Conservation (phyloP, 2,888 invertebrate species). For the Acanthococcus lagerstroemiae region DNA sequence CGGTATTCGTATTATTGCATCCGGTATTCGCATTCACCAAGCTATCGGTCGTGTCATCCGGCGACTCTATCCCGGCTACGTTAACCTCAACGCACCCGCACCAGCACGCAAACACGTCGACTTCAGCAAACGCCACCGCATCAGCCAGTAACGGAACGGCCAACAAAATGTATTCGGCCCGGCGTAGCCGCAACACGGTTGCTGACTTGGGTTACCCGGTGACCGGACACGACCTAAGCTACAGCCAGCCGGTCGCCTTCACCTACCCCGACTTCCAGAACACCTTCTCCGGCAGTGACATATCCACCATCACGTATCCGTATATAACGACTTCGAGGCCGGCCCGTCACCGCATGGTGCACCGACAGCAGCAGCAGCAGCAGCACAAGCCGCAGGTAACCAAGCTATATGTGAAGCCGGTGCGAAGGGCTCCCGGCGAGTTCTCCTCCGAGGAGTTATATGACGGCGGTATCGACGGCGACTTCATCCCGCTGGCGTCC, state of each 20-base stretch:
- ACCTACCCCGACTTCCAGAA: slow-evolving; percentile 8
- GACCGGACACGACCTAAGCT: background rate
- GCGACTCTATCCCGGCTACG: background rate
- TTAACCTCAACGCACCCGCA: background rate
- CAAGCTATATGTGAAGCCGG: slow-evolving; percentile 6
- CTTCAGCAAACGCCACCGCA: background rate
- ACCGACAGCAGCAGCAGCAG: background rate
- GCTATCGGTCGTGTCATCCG: slow-evolving; percentile 46
- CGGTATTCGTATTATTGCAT: slow-evolving; percentile 25
- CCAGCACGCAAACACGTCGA: no score
- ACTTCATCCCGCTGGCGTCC: slow-evolving; percentile 6
- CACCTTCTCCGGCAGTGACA: background rate
- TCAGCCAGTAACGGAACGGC: background rate
- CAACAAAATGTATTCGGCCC: background rate
- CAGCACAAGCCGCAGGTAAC: slow-evolving; percentile 4
- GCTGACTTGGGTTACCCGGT: background rate
- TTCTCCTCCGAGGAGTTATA: background rate
- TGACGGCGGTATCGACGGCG: slow-evolving; percentile 13
- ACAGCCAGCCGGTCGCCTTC: background rate
- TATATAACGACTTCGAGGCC: slow-evolving; percentile 8
- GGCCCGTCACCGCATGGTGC: background rate
- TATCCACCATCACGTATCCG: slow-evolving; percentile 8
- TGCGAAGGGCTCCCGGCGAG: background rate
- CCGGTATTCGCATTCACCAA: slow-evolving; percentile 40
- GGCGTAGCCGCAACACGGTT: background rate